Evolutionary conservation across 2,888 invertebrate species (phyloP).

Genomic region (Drosophila meridiana): DNA sequence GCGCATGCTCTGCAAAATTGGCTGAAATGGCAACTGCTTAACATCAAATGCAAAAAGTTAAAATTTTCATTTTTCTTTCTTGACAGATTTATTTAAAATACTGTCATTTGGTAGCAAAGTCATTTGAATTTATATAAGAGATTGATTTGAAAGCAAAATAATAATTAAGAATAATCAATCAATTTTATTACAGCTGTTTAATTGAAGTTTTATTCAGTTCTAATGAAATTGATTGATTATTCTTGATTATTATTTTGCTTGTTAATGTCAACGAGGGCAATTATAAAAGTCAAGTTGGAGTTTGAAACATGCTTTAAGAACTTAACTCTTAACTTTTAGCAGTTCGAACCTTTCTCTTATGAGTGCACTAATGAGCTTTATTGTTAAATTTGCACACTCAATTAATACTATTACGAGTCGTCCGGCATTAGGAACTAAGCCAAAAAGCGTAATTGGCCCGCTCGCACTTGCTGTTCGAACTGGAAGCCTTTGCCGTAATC

Average conservation of each 20-base stretch:
- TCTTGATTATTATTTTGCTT: background rate
- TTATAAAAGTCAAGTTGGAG: background rate
- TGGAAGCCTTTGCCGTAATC: background rate
- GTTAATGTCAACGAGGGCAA: background rate
- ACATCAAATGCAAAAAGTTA: conserved; percentile 21
- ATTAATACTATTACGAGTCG: background rate
- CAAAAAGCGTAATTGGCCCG: conserved; percentile 4
- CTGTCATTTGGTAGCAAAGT: background rate
- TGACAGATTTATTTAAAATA: background rate
- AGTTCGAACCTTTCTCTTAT: too few relatives aligned
- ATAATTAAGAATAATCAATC: too few relatives aligned
- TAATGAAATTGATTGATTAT: background rate
- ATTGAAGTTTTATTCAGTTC: too few relatives aligned
- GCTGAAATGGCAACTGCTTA: conserved; percentile 6
- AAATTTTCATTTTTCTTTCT: background rate
- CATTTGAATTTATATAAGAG: background rate
- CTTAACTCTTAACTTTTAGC: background rate
- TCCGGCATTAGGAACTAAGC: background rate
- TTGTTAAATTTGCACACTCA: background rate
- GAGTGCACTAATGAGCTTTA: background rate
- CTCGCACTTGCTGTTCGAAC: background rate
- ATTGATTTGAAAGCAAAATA: too few relatives aligned
- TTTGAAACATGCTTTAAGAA: background rate
- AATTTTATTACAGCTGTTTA: too few relatives aligned
- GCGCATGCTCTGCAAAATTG: conserved; percentile 36